Percentiles rank a stretch among this genome's conserved stretches.
phyloP scores from a whole-genome alignment of 2,113 vertebrate genomes.

The Rhineura floridana region DNA sequence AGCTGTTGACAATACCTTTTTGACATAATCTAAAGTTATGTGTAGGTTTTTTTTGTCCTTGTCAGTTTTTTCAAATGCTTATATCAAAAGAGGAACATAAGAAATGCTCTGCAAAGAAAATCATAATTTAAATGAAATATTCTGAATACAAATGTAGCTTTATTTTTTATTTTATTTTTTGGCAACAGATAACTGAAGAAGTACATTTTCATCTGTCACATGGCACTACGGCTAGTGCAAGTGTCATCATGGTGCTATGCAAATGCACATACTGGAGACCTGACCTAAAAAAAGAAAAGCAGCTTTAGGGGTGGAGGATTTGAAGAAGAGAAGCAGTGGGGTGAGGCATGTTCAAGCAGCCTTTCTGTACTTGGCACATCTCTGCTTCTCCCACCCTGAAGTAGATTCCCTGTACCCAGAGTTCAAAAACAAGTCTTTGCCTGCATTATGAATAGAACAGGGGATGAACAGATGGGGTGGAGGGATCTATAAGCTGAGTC shows the following conservation, averaged over 20 bases:
- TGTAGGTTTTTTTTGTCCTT: neutral
- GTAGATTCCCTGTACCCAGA: no score
- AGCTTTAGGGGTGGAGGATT: neutral
- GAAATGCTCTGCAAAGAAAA: neutral
- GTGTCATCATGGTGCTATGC: neutral
- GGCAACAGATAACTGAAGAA: neutral
- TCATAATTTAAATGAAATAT: fast-evolving
- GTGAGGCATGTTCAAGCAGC: no score
- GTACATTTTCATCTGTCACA: neutral
- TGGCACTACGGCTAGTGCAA: neutral
- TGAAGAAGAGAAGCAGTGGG: neutral
- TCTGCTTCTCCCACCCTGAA: neutral
- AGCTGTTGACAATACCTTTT: neutral
- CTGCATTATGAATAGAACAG: neutral
- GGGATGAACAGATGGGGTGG: neutral
- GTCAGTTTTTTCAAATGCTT: neutral
- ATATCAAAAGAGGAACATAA: neutral
- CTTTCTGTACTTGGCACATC: neutral
- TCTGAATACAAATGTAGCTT: neutral
- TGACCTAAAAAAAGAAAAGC: neutral
- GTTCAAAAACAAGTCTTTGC: neutral
- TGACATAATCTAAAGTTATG: constrained; percentile 20
- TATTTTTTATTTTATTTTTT: no score
- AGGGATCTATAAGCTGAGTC: no score
- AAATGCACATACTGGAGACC: neutral